phyloP scores from a whole-genome alignment of 1,140 invertebrate species.

The Dinoponera quadriceps region DNA sequence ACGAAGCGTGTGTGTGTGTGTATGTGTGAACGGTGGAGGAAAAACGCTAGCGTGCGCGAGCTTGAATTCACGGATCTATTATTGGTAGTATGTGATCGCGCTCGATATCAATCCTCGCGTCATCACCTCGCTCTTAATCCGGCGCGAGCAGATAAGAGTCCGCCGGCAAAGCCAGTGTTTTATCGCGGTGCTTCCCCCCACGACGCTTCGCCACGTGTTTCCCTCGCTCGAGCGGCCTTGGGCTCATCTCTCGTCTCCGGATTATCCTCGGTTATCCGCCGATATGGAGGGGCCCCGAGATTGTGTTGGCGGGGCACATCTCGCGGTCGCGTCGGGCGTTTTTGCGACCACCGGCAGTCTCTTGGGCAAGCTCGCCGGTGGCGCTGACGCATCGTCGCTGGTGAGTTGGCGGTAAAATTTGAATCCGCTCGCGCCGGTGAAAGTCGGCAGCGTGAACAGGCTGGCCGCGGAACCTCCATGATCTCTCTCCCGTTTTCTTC shows the following conservation, averaged over 20 bases:
- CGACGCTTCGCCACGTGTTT: background rate
- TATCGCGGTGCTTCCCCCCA: background rate
- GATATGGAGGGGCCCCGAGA: slow-evolving; percentile 33
- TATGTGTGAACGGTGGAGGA: no score
- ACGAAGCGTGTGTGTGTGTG: no score
- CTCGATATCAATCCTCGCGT: background rate
- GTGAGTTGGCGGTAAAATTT: slow-evolving; percentile 71
- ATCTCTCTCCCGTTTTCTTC: no score
- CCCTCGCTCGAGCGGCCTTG: background rate
- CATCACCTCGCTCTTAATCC: background rate
- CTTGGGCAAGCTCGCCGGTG: slow-evolving; percentile 81
- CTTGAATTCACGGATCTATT: background rate
- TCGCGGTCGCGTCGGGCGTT: slow-evolving; percentile 77
- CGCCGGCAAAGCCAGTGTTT: background rate
- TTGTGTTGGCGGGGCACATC: slow-evolving; percentile 48
- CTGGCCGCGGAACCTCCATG: no score
- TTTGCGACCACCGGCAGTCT: slow-evolving; percentile 80
- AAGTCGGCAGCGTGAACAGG: no score
- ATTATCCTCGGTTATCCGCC: background rate
- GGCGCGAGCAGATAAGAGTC: background rate
- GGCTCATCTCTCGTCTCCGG: background rate
- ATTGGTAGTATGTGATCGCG: background rate
- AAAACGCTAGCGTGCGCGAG: no score
- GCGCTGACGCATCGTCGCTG: slow-evolving; percentile 63
- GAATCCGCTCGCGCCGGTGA: background rate